Evolutionary conservation across 2,888 invertebrate genomes (phyloP), one percentile per base, ranked within the genome.

Genomic region (Drosophila crucigera): DNA sequence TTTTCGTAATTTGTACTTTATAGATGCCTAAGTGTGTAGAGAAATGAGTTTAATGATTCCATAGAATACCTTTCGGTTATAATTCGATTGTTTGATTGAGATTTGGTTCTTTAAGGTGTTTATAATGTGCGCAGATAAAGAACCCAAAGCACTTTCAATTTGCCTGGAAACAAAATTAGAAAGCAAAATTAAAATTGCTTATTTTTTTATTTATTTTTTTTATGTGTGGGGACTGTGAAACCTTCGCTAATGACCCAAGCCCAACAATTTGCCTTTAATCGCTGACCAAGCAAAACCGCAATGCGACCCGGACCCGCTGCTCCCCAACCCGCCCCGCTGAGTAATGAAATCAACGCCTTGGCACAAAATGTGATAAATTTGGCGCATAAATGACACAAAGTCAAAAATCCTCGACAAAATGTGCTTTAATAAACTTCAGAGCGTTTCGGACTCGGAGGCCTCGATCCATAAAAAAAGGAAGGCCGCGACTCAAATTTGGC

Each of bases 321-420:
- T 3, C 14, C 0, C 28, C 39, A 4, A 10, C 55, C 9, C 41
- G 9, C 25, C 55, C 55, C 16, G 22, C 54, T 53, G 52, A 73
- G 54, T 76, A 76, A 78, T 73, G 67, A 73, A 84, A 83, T 83
- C 81, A 82, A 81, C 76, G 72, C 71, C 67, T 62, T 54, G 66
- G 49, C 31, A 43, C 47, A 69, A 54, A 63, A 76, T 78, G 81
- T 84, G 82, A 83, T 86, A 85, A 78, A 85, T 85, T 81, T 79
- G 74, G 59, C 74, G 68, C 82, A 76, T 78, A 81, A 85, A 84
- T 79, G 82, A 78, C 82, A 79, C 78, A 84, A 79, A 79, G 81
- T 74, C 73, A 74, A 76, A 79, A 82, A 83, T 85, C 78, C 74
- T 73, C 64, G 37, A 77, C 70, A 78, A 83, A 84, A 76, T 78